Percentiles rank a stretch among this genome's conserved stretches.
phyloP scores from a whole-genome alignment of 2,113 vertebrate species.

The Pristiophorus japonicus region DNA sequence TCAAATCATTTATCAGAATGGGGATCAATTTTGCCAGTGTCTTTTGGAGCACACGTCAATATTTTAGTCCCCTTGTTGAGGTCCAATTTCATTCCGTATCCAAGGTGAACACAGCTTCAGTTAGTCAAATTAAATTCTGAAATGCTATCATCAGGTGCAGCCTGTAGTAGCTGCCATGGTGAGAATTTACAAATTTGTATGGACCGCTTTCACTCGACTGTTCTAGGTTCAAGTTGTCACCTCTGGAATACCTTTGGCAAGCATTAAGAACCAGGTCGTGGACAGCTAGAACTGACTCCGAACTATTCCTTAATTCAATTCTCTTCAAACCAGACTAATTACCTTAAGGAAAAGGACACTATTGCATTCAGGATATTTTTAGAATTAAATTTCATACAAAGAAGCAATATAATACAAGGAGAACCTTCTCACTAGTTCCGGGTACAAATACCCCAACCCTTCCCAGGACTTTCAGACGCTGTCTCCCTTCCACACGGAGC shows the following conservation, averaged over 20 bases:
- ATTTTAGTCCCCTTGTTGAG: neutral
- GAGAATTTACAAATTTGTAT: neutral
- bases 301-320: neutral
- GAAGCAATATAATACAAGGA: neutral
- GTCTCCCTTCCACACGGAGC: neutral
- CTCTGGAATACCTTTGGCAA: neutral
- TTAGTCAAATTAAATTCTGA: neutral
- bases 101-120: neutral
- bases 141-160: neutral
- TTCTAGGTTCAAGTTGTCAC: neutral
- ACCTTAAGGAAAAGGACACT: neutral
- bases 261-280: neutral
- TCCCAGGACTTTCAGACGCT: neutral
- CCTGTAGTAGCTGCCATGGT: neutral
- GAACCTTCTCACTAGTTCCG: neutral
- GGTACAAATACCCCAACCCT: neutral
- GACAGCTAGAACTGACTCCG: neutral
- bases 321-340: neutral
- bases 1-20: neutral
- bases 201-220: neutral
- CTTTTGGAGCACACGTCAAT: neutral
- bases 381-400: constrained; percentile 9
- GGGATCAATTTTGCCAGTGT: neutral
- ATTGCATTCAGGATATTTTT: neutral
- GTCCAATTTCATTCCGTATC: neutral